A percentile compares a stretch with the other conserved stretches of the same genome.
phyloP scores from a whole-genome alignment of 2,797 vertebrate species.

The Etheostoma perlongum region DNA sequence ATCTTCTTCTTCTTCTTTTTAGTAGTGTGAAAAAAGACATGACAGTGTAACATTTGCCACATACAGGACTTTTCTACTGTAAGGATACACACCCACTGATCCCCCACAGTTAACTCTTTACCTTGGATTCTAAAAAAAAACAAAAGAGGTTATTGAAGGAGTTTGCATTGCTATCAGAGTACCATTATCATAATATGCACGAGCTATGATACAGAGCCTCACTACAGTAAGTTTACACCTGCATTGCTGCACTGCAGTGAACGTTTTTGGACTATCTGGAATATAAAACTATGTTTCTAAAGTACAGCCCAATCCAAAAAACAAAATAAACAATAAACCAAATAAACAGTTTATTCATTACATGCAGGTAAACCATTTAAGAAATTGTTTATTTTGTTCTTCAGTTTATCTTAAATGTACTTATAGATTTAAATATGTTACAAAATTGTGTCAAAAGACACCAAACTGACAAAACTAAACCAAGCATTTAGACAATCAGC shows the following conservation, averaged over 20 bases:
- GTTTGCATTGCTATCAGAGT: background rate
- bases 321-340: background rate
- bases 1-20: too few species aligned
- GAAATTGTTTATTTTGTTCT: background rate
- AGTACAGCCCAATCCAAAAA: background rate
- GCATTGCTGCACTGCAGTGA: conserved; percentile 9
- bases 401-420: background rate
- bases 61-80: background rate
- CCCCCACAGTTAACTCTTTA: background rate
- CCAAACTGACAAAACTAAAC: background rate
- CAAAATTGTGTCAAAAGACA: background rate
- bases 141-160: background rate
- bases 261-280: background rate
- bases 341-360: background rate
- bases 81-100: background rate
- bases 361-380: background rate
- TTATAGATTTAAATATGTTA: background rate
- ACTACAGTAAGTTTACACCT: background rate
- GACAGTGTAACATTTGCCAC: background rate
- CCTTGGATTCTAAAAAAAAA: too few species aligned
- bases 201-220: background rate
- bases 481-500: background rate
- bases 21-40: background rate
- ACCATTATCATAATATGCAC: background rate
- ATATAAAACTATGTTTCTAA: background rate